phyloP scores from a whole-genome alignment of 2,888 invertebrate genomes.

The Lasioglossum morio region DNA sequence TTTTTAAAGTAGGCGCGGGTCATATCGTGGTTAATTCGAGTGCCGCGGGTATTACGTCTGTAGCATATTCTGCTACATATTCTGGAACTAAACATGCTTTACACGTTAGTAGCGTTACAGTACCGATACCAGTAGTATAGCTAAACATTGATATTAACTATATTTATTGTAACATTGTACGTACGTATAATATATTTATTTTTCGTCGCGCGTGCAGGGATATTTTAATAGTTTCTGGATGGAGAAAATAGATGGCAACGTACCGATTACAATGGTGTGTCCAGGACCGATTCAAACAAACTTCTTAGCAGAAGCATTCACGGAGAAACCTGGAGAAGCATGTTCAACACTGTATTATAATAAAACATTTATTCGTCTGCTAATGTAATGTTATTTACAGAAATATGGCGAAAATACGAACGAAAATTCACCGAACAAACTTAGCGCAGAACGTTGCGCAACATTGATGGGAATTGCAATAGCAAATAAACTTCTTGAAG shows the following conservation, averaged over 20 bases:
- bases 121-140: not conserved
- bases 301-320: slow-evolving; percentile 89
- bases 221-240: slow-evolving; percentile 89
- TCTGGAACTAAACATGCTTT: slow-evolving; percentile 91
- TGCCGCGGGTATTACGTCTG: slow-evolving; percentile 89
- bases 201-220: slow-evolving; percentile 85
- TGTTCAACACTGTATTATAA: slow-evolving; percentile 16
- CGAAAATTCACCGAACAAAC: slow-evolving; percentile 84
- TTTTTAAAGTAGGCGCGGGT: slow-evolving; percentile 86
- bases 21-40: slow-evolving; percentile 92
- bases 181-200: not conserved
- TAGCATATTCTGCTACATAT: slow-evolving; percentile 89
- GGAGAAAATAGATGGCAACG: slow-evolving; percentile 87
- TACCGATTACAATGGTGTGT: slow-evolving; percentile 89
- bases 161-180: not conserved
- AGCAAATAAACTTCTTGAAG: slow-evolving; percentile 87
- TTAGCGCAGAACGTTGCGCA: slow-evolving; percentile 87
- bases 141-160: slow-evolving; percentile 16
- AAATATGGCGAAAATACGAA: slow-evolving; percentile 83
- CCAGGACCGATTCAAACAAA: slow-evolving; percentile 92
- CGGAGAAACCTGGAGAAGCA: slow-evolving; percentile 88
- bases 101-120: slow-evolving; percentile 86
- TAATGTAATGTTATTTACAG: slow-evolving; percentile 70
- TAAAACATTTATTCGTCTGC: not conserved
- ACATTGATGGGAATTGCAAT: slow-evolving; percentile 87